Conservation (phyloP, 2,797 vertebrate genomes). For the Gymnothorax javanicus region DNA sequence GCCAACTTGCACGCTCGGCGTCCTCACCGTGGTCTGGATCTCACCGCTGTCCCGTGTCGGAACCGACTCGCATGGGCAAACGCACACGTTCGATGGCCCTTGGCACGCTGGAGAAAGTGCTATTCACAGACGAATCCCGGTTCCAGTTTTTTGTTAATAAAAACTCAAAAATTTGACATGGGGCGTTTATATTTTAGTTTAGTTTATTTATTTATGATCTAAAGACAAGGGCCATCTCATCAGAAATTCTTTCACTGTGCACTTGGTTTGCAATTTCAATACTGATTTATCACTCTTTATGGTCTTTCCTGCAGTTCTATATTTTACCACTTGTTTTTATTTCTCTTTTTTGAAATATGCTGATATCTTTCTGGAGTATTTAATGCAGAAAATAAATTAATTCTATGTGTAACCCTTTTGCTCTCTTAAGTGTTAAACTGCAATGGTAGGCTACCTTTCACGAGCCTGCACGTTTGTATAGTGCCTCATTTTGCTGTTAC, state of each 20-base stretch:
- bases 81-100: too few relatives aligned
- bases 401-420: slow-evolving; percentile 38
- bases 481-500: background rate
- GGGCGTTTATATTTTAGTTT: too few relatives aligned
- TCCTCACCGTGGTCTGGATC: too few relatives aligned
- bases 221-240: too few relatives aligned
- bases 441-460: background rate
- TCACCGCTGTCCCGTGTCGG: too few relatives aligned
- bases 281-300: background rate
- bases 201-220: too few relatives aligned
- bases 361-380: slow-evolving; percentile 66
- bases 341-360: slow-evolving; percentile 38
- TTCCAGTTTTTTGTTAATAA: too few relatives aligned
- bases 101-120: too few relatives aligned
- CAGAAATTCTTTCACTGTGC: background rate
- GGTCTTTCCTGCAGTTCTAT: slow-evolving; percentile 34
- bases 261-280: slow-evolving; percentile 36
- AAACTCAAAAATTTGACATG: too few relatives aligned
- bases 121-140: too few relatives aligned
- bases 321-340: slow-evolving; percentile 39
- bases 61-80: too few relatives aligned
- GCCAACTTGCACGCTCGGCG: too few relatives aligned
- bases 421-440: background rate
- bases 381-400: slow-evolving; percentile 76
- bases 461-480: background rate